Percentiles rank a stretch among this genome's conserved stretches.
phyloP scores from a whole-genome alignment of 2,797 vertebrate species.

The Cynopterus sphinx region DNA sequence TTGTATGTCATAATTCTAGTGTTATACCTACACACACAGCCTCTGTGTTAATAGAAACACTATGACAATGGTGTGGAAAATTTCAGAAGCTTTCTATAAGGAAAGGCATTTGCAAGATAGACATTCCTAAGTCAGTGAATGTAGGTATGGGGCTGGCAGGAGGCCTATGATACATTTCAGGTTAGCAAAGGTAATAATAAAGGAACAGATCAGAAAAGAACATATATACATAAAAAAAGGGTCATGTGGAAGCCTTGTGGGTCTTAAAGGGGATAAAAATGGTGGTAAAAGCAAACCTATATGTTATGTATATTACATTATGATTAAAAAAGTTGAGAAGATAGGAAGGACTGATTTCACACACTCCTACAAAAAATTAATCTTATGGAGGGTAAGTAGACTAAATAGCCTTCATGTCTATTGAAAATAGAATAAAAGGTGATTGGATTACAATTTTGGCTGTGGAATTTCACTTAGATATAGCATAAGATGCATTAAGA shows the following conservation, averaged over 20 bases:
- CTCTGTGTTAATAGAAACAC: not conserved
- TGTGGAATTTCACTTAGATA: not conserved
- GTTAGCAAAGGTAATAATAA: not conserved
- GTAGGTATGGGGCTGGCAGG: not conserved
- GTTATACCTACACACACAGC: too few species aligned
- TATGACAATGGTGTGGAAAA: not conserved
- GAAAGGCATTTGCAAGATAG: not conserved
- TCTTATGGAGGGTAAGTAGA: not conserved
- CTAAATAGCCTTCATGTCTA: not conserved
- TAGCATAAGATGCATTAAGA: not conserved
- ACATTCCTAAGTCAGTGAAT: not conserved
- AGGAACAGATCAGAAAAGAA: not conserved
- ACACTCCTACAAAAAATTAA: not conserved
- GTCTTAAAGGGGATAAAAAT: not conserved
- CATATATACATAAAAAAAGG: not conserved
- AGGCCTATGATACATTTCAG: not conserved
- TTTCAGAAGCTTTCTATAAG: not conserved
- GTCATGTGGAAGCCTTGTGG: not conserved
- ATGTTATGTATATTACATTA: not conserved
- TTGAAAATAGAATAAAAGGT: not conserved
- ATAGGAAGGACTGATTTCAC: not conserved
- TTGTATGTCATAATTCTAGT: not conserved
- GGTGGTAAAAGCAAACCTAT: not conserved
- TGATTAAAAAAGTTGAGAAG: not conserved
- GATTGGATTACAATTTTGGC: not conserved